phyloP scores from a whole-genome alignment of 2,888 invertebrate species.

The Torymus texanus region DNA sequence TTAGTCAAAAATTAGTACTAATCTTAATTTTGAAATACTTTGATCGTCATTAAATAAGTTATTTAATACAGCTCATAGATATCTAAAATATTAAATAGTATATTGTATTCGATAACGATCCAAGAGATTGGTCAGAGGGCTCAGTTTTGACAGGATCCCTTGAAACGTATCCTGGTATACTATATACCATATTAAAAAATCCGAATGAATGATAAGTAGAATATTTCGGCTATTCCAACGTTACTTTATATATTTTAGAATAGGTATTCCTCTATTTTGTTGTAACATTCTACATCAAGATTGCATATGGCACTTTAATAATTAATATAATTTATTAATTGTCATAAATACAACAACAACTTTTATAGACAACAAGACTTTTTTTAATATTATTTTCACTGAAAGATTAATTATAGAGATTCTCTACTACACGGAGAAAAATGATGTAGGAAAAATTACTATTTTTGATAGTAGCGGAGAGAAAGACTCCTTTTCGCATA shows the following conservation, averaged over 20 bases:
- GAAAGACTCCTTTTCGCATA: no score
- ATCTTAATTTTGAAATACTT: no score
- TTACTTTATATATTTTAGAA: background rate
- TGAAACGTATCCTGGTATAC: conserved; percentile 53
- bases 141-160: conserved; percentile 67
- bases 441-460: no score
- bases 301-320: conserved; percentile 36
- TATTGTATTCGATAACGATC: conserved; percentile 59
- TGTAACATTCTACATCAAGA: conserved; percentile 28
- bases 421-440: no score
- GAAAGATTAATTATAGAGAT: conserved; percentile 35
- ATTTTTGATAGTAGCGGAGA: no score
- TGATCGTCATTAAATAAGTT: no score
- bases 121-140: conserved; percentile 69
- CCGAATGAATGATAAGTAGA: background rate
- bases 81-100: background rate
- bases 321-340: conserved; percentile 38
- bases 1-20: no score
- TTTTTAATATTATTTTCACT: conserved; percentile 3
- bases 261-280: conserved; percentile 20
- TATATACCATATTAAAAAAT: background rate
- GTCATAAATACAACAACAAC: conserved; percentile 35
- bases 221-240: conserved; percentile 9
- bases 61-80: background rate
- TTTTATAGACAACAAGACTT: conserved; percentile 31